phyloP scores from a whole-genome alignment of 2,797 vertebrate species.

The Pseudocheirus occidentalis region DNA sequence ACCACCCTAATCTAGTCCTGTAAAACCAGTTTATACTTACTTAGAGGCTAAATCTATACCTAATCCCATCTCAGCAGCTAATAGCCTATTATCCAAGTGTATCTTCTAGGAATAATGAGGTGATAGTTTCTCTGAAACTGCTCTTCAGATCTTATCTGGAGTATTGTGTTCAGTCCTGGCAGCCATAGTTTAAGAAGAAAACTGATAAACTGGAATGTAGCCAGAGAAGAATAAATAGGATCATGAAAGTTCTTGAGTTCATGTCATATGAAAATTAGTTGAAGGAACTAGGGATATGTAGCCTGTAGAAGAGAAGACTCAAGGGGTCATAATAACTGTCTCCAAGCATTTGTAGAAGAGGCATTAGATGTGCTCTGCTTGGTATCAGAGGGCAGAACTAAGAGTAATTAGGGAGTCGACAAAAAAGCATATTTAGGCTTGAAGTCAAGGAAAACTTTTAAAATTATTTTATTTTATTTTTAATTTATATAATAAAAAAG shows the following conservation, averaged over 20 bases:
- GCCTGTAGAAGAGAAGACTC: not conserved
- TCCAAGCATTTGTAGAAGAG: not conserved
- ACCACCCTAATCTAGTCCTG: not conserved
- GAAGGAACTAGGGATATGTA: not conserved
- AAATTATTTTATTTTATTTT: not conserved
- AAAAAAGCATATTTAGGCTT: not conserved
- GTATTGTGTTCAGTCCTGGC: not conserved
- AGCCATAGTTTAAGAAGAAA: not conserved
- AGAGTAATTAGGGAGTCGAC: not conserved
- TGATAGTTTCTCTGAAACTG: not conserved
- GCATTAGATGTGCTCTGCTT: not conserved
- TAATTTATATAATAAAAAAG: not conserved
- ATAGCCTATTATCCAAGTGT: not conserved
- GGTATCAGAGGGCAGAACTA: not conserved
- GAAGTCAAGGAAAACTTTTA: not conserved
- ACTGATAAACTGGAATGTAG: not conserved
- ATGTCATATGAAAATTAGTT: not conserved
- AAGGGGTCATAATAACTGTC: not conserved
- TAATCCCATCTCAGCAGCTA: not conserved
- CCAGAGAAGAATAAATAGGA: not conserved
- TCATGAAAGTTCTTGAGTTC: not conserved
- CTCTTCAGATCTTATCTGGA: not conserved
- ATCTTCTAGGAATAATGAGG: not conserved
- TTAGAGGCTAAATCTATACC: not conserved
- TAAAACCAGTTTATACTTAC: not conserved